Percentiles rank a stretch among this genome's conserved stretches.
Evolutionary conservation across 2,888 invertebrate species (phyloP).

Genomic region (Nasonia oneida): DNA sequence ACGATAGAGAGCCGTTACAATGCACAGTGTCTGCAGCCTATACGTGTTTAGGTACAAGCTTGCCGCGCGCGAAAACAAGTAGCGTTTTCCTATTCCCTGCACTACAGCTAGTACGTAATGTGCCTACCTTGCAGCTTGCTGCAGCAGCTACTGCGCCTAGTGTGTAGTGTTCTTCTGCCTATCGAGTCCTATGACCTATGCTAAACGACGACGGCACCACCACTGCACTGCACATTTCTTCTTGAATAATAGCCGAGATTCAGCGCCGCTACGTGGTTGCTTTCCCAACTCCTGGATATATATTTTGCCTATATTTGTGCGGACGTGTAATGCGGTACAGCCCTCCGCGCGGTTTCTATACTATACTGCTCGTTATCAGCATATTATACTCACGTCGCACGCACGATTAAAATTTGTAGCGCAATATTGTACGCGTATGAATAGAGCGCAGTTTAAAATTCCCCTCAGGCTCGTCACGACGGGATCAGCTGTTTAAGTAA

Average conservation of each 20-base stretch:
- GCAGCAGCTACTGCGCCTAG: background rate
- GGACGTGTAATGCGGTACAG: no score
- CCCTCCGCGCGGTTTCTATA: background rate
- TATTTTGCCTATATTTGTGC: background rate
- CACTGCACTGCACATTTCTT: constrained; percentile 11
- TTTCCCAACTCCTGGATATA: background rate
- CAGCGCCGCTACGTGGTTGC: constrained; percentile 40
- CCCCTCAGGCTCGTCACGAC: background rate
- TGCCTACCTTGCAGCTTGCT: constrained; percentile 11
- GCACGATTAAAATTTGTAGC: background rate
- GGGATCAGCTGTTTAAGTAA: background rate
- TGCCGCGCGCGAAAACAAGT: no score
- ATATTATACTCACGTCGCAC: background rate
- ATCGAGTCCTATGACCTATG: constrained; percentile 16
- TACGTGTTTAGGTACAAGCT: no score
- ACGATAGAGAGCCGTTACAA: background rate
- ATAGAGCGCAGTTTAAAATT: background rate
- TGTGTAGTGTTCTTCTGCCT: background rate
- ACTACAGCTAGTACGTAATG: background rate
- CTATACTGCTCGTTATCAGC: background rate
- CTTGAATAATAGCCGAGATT: constrained; percentile 19
- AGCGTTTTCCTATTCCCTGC: background rate
- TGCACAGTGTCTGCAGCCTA: background rate
- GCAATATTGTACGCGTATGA: background rate
- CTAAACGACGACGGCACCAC: background rate